phyloP scores from a whole-genome alignment of 1,140 invertebrate species.

The Lucilia sericata region DNA sequence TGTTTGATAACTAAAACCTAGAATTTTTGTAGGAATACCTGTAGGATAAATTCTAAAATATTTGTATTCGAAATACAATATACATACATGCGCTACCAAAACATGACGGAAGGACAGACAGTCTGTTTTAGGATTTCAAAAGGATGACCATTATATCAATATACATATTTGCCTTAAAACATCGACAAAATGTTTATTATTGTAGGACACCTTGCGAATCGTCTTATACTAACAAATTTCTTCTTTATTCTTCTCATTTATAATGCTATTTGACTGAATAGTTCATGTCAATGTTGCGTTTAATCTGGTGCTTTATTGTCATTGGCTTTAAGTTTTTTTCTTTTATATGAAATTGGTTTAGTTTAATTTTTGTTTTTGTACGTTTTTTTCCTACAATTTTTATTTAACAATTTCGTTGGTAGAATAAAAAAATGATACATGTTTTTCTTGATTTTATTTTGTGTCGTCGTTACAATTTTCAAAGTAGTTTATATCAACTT shows the following conservation, averaged over 20 bases:
- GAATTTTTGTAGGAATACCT: no score
- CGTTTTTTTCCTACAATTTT: background rate
- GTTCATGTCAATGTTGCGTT: conserved; percentile 47
- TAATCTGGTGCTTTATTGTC: conserved; percentile 53
- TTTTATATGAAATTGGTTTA: background rate
- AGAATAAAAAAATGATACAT: background rate
- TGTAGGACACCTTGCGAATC: no score
- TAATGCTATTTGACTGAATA: background rate
- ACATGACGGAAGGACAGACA: no score
- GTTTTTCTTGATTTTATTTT: conserved; percentile 53
- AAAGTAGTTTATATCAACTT: conserved; percentile 10
- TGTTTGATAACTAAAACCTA: no score
- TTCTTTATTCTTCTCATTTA: background rate
- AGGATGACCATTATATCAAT: no score
- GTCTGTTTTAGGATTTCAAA: no score
- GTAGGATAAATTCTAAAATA: no score
- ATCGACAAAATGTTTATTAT: background rate
- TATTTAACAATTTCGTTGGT: background rate
- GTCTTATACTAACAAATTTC: no score
- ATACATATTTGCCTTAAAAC: no score
- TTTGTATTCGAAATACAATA: no score
- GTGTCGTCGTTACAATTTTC: conserved; percentile 60
- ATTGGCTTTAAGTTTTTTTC: background rate
- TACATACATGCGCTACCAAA: no score
- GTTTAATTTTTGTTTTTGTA: background rate